Conservation (phyloP, 2,888 invertebrate species). For the Thelaira solivaga region DNA sequence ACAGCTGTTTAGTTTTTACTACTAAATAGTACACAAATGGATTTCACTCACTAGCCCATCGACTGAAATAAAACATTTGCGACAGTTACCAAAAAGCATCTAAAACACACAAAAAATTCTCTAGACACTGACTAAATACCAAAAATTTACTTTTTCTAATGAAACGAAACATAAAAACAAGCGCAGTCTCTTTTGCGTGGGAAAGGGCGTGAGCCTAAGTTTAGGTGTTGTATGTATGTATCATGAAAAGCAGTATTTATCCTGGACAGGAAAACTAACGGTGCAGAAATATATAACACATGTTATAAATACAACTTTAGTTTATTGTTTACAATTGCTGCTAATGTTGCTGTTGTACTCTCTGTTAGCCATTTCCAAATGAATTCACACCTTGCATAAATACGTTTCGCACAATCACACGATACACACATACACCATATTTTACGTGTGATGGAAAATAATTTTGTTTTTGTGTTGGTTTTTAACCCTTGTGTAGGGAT, state of each 20-base stretch:
- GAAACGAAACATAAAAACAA: background rate
- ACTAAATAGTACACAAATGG: background rate
- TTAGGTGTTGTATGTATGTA: background rate
- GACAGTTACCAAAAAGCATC: slow-evolving; percentile 7
- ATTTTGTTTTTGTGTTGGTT: slow-evolving; percentile 29
- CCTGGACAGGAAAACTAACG: slow-evolving; percentile 61
- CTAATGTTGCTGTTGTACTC: background rate
- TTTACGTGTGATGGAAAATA: slow-evolving; percentile 25
- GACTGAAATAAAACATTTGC: slow-evolving; percentile 10
- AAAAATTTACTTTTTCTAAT: background rate
- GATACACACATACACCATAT: background rate
- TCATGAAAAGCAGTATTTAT: no score
- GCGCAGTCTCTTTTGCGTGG: background rate
- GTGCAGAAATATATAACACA: slow-evolving; percentile 48
- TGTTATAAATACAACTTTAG: slow-evolving; percentile 35
- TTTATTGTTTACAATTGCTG: slow-evolving; percentile 44
- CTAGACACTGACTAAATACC: slow-evolving; percentile 16
- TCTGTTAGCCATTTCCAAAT: slow-evolving; percentile 37
- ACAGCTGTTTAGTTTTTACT: slow-evolving; percentile 58
- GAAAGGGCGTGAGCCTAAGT: background rate
- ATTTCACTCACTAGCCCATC: background rate
- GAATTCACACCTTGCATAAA: slow-evolving; percentile 58
- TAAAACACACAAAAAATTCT: slow-evolving; percentile 4
- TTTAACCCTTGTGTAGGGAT: slow-evolving; percentile 30
- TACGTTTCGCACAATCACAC: no score